These are phyloP conservation scores for Paedocypris micromegethes DNA, from an alignment of 2,797 vertebrate species.

Conservation along the genomic window DNA sequence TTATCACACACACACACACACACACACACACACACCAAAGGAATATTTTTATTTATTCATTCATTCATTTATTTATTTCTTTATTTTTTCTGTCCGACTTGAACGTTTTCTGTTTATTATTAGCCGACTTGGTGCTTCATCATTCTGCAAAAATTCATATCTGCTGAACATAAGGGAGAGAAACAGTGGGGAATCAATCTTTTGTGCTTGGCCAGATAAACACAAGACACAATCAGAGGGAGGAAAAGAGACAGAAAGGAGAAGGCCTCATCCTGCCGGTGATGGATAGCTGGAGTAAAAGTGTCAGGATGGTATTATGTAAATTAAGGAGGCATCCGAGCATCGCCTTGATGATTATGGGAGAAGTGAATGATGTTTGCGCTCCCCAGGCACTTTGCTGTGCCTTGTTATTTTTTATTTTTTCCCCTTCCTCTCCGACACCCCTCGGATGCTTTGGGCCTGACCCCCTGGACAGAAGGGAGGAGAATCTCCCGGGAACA, in stretches of 20 bases:
- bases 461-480: constrained; percentile 75
- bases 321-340: constrained; percentile 87
- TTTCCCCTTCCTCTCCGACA: constrained; percentile 75
- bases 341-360: constrained; percentile 89
- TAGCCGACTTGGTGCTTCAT: constrained; percentile 69
- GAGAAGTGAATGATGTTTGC: constrained; percentile 78
- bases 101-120: constrained; percentile 75
- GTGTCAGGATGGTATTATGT: constrained; percentile 89
- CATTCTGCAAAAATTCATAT: constrained; percentile 77
- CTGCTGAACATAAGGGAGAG: constrained; percentile 76
- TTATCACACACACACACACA: too few species aligned
- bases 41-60: constrained; percentile 18
- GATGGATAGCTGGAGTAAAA: constrained; percentile 87
- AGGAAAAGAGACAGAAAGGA: constrained; percentile 53
- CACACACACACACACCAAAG: background rate
- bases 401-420: constrained; percentile 84
- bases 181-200: constrained; percentile 81
- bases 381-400: constrained; percentile 74
- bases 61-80: constrained; percentile 33
- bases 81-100: constrained; percentile 59
- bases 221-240: constrained; percentile 68
- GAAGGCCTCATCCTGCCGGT: constrained; percentile 62
- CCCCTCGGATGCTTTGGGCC: constrained; percentile 81
- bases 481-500: constrained; percentile 48
- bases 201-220: constrained; percentile 80